A percentile compares a stretch with the other conserved stretches of the same genome.
Evolutionary conservation across 2,797 vertebrate species (phyloP).

Genomic region (Synanceia verrucosa): DNA sequence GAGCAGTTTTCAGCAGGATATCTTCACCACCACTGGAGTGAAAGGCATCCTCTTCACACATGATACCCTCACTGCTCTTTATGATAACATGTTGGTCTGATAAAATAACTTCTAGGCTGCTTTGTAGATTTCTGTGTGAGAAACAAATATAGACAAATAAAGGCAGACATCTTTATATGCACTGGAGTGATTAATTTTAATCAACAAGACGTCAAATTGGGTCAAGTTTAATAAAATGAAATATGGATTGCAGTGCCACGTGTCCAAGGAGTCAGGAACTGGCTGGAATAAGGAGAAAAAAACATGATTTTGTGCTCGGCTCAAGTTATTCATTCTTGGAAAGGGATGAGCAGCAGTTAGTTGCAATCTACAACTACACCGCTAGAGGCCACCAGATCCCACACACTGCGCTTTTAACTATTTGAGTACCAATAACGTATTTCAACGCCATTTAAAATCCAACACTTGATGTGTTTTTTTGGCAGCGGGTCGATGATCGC

Average conservation of each 20-base stretch:
- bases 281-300: neutral
- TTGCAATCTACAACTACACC: no score
- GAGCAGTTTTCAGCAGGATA: conserved; percentile 7
- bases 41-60: conserved; percentile 4
- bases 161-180: neutral
- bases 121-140: neutral
- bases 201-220: neutral
- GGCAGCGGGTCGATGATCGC: no score
- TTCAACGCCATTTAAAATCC: no score
- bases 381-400: no score
- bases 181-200: neutral
- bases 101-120: no score
- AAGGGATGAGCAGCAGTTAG: no score
- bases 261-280: neutral
- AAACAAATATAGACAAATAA: neutral
- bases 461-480: no score
- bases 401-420: no score
- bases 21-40: conserved; percentile 8
- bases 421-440: no score
- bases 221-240: neutral
- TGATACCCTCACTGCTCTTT: neutral
- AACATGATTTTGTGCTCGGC: no score
- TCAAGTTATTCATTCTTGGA: no score
- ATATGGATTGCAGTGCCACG: neutral
- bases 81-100: no score